These are phyloP conservation scores for Ctenomys sociabilis DNA, from an alignment of 2,113 vertebrate genomes.

Conservation along the genomic window DNA sequence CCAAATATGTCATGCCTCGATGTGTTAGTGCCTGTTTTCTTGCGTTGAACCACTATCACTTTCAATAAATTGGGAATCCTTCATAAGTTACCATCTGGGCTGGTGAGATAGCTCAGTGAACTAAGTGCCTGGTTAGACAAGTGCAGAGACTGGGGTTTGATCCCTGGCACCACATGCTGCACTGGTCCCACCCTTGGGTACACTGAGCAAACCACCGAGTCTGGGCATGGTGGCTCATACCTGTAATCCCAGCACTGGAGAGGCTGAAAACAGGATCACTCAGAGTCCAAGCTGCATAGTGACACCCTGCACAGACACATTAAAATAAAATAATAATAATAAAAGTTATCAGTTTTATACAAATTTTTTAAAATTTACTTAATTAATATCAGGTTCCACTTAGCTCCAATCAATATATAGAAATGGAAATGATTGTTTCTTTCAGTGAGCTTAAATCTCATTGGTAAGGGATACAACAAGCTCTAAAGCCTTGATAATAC, in stretches of 20 bases:
- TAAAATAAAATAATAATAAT: too few relatives aligned
- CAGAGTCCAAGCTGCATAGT: too few relatives aligned
- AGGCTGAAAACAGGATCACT: too few relatives aligned
- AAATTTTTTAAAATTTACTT: neutral
- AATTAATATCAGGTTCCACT: neutral
- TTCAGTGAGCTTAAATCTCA: neutral
- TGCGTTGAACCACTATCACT: neutral
- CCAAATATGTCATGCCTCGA: neutral
- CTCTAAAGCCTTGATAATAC: neutral
- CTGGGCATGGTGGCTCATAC: too few relatives aligned
- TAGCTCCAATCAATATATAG: neutral
- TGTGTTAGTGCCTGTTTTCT: neutral
- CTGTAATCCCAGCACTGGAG: too few relatives aligned
- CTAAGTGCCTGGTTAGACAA: too few relatives aligned
- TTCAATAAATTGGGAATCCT: neutral
- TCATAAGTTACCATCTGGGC: neutral
- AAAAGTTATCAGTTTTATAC: neutral
- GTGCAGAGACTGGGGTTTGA: too few relatives aligned
- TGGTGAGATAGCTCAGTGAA: too few relatives aligned
- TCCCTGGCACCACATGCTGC: too few relatives aligned
- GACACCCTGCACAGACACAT: too few relatives aligned
- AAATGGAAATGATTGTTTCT: neutral
- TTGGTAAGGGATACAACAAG: neutral
- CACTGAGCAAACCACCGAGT: too few relatives aligned
- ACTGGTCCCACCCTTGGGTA: too few relatives aligned